A percentile compares a stretch with the other conserved stretches of the same genome.
phyloP scores from a whole-genome alignment of 2,113 vertebrate species.

The Myrmecobius fasciatus region DNA sequence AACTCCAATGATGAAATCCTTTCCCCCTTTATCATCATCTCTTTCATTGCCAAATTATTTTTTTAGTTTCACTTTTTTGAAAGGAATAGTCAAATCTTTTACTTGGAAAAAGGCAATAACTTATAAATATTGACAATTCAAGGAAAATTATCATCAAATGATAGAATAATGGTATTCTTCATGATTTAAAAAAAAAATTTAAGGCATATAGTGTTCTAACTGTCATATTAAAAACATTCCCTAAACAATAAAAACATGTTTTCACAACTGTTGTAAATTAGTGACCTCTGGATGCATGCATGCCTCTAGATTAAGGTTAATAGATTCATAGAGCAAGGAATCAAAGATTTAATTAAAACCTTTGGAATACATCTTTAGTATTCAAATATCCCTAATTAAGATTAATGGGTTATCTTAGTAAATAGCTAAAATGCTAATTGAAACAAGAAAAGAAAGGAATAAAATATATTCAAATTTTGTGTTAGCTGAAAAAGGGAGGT shows the following conservation, averaged over 20 bases:
- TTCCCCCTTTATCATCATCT: not conserved
- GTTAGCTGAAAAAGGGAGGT: slow-evolving; percentile 44
- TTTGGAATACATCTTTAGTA: slow-evolving; percentile 54
- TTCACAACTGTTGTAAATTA: slow-evolving; percentile 61
- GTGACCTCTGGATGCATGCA: slow-evolving; percentile 58
- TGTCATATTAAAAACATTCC: slow-evolving; percentile 58
- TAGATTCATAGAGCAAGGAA: slow-evolving; percentile 58
- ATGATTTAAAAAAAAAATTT: not conserved
- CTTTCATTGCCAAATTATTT: not conserved
- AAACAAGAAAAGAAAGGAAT: slow-evolving; percentile 46
- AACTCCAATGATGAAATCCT: not conserved
- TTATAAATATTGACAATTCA: not conserved
- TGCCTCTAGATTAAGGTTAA: slow-evolving; percentile 71
- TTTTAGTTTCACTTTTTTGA: not conserved
- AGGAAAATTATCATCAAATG: not conserved
- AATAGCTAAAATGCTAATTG: slow-evolving; percentile 50
- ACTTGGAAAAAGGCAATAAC: not conserved
- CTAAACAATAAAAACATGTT: slow-evolving; percentile 51
- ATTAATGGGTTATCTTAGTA: slow-evolving; percentile 58
- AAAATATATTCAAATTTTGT: not conserved
- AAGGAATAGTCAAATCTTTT: not conserved
- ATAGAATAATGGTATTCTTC: not conserved
- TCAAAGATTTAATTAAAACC: slow-evolving; percentile 68
- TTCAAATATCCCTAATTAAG: slow-evolving; percentile 64
- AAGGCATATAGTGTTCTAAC: not conserved